Base-by-base conservation (phyloP, 2,888 invertebrate genomes). In the Altica lythri region DNA sequence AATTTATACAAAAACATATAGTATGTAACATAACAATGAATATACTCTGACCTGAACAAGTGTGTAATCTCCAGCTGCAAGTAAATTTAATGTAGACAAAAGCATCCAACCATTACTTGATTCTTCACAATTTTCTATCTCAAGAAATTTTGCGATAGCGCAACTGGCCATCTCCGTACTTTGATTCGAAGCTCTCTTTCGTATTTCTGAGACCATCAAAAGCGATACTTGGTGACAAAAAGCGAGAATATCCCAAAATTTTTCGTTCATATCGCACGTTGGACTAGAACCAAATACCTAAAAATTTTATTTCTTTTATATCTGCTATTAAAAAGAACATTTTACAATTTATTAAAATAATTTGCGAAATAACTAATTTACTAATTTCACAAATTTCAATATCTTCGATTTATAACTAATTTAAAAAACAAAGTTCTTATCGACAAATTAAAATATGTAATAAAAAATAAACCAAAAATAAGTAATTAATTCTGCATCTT, bases 91-190 rank as follows among this genome's bases (percentile, higher is more conserved):
- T 6, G 95, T 90, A 9, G 92, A 91, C 34, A 97, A 78, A 58
- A 97, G 77, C 90, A 95, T 94, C 96, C 96, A 97, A 2, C 97
- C 97, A 76, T 94, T 95, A 69, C 95, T 95, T 0, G 91, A 90
- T 73, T 95, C 95, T 74, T 95, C 93, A 30, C 89, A 91, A 69
- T 91, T 92, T 75, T 95, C 94, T 67, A 97, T 95, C 79, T 97
- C 95, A 49, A 98, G 80, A 78, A 96, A 98, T 76, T 93, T 92
- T 5, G 95, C 95, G 68, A 99, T 98, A 12, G 95, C 94, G 80
- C 91, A 91, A 69, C 97, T 96, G 25, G 99, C 98, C 48, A 93
- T 90, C 76, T 95, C 95, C 29, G 93, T 89, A 69, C 92, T 95
- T 76, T 97, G 96, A 77, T 97, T 97, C 53, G 95, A 94, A 9